A percentile compares a stretch with the other conserved stretches of the same genome.
Evolutionary conservation across 2,888 invertebrate genomes (phyloP).

Genomic region (Lymantria dispar): DNA sequence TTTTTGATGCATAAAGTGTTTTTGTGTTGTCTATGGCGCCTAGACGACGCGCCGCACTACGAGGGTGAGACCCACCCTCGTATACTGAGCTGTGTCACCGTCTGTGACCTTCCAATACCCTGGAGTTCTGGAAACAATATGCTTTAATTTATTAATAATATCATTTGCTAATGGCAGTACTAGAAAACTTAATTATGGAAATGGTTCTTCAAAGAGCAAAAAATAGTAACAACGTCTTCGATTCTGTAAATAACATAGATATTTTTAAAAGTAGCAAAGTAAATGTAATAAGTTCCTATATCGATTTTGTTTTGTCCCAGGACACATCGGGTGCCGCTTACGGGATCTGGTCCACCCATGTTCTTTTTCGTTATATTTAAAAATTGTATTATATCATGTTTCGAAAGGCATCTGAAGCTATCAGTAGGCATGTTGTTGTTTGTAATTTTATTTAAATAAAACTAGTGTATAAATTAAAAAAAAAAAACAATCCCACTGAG

Average conservation of each 20-base stretch:
- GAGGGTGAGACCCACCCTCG: conserved; percentile 16
- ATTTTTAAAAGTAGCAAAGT: too few species aligned
- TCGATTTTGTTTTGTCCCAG: too few species aligned
- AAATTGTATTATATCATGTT: too few species aligned
- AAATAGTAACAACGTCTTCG: neutral
- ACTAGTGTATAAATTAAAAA: too few species aligned
- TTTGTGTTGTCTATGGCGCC: conserved; percentile 26
- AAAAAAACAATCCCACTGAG: too few species aligned
- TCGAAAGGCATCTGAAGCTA: too few species aligned
- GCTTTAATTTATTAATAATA: neutral
- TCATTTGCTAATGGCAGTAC: conserved; percentile 8
- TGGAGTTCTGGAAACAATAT: conserved; percentile 4
- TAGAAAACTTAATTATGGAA: neutral
- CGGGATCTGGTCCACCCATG: too few species aligned
- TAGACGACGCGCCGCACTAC: conserved; percentile 38
- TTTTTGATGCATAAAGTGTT: neutral
- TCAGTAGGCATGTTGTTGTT: too few species aligned
- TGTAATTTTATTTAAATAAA: too few species aligned
- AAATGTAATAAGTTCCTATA: too few species aligned
- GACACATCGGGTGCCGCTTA: too few species aligned
- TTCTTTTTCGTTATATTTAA: too few species aligned
- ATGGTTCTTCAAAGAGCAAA: neutral
- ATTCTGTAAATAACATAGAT: neutral
- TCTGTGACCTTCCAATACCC: conserved; percentile 22
- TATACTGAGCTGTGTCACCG: conserved; percentile 8